Evolutionary conservation across 2,797 vertebrate species (phyloP), one percentile per base, ranked within the genome.

Genomic region (Bryconaethiops microstoma): DNA sequence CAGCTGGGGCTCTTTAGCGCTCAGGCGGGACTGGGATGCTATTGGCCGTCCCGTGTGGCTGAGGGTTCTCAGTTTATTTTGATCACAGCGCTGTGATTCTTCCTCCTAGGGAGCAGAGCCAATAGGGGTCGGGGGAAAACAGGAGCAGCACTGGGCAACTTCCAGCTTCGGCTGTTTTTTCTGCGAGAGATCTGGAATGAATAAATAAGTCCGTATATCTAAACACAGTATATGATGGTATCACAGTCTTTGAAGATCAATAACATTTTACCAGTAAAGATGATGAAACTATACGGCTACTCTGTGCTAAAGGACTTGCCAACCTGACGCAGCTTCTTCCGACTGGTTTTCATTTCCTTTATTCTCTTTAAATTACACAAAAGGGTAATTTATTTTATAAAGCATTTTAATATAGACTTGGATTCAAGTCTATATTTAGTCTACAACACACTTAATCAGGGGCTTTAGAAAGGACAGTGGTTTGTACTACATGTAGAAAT

Each of bases 11-110:
- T 83, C 82, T 84, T 69, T 85, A 80, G 60, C 59, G 16, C 71
- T 50, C n/a, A 54, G 54, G 76, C 52, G n/a, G 42, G 57, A 72
- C 75, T 2, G 70, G 16, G 87, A 89, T 88, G 85, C 86, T 80
- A 87, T 80, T 86, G 88, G 86, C 1, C 55, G 52, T 81, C 74
- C 52, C 10, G 39, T 42, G 35, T 72, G 65, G 39, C 54, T 65
- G 60, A 76, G 35, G 59, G 23, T 19, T 29, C 19, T 87, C 80
- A 60, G 74, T 83, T 82, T 86, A 84, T 86, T 89, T 83, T 87
- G 84, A 88, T 89, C 83, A 84, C 84, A 88, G 88, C 57, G 57
- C 2, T 17, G 57, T 23, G 64, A 55, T 71, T 75, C 45, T 17
- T 72, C 55, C 59, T 77, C 50, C 23, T 13, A 35, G 74, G 35